Conservation (phyloP, 1,140 invertebrate genomes). For the Pteromalus puparum region DNA sequence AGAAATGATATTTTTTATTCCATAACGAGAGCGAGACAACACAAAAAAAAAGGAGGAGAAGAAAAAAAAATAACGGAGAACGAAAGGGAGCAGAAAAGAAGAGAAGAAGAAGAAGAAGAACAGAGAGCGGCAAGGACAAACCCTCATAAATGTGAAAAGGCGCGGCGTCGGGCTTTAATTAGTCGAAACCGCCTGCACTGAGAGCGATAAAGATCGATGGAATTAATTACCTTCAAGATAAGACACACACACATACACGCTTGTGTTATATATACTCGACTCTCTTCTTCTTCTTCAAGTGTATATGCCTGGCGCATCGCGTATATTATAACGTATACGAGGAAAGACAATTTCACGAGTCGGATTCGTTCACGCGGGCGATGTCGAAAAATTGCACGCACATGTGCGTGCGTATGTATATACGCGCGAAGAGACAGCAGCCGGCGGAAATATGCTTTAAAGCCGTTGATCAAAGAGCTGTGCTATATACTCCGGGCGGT, state of each 20-base stretch:
- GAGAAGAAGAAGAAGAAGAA: slow-evolving; percentile 55
- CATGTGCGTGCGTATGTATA: not conserved
- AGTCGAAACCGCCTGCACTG: slow-evolving; percentile 69
- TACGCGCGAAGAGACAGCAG: slow-evolving; percentile 2
- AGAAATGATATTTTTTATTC: not conserved
- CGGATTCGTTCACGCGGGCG: not conserved
- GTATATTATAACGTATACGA: not conserved
- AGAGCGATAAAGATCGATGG: slow-evolving; percentile 69
- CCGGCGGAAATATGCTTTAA: slow-evolving; percentile 42
- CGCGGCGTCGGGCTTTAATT: slow-evolving; percentile 68
- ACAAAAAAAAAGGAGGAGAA: not conserved
- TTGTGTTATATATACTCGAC: too few relatives aligned
- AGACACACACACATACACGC: slow-evolving; percentile 56
- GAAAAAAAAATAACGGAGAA: not conserved
- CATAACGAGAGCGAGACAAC: not conserved
- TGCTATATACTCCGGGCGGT: too few relatives aligned
- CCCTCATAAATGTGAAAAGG: slow-evolving; percentile 44
- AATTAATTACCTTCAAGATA: slow-evolving; percentile 74
- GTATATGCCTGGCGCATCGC: not conserved
- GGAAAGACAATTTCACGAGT: slow-evolving; percentile 15
- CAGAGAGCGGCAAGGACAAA: slow-evolving; percentile 31
- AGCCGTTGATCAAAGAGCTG: slow-evolving; percentile 11
- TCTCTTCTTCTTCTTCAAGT: slow-evolving; percentile 55
- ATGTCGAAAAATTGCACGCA: slow-evolving; percentile 20
- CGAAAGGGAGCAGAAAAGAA: not conserved